Evolutionary conservation across 1,140 invertebrate species (phyloP), one percentile per base, ranked within the genome.

Genomic region (Aporrectodea caliginosa): DNA sequence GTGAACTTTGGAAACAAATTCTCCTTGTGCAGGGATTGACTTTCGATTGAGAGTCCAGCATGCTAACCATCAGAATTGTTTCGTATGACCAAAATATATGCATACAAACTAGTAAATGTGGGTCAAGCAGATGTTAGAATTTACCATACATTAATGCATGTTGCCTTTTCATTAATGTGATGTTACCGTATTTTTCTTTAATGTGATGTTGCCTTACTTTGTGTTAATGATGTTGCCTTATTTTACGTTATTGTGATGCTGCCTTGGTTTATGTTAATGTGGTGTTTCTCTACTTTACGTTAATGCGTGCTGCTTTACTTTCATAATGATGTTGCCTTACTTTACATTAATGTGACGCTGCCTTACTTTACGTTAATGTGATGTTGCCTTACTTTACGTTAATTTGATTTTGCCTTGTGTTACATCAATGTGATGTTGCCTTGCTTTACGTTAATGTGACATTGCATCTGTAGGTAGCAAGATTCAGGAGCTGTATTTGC

Each of bases 401-500:
- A 71, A 22, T 43, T 14, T 12, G 58, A 32, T 58, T 27, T n/a
- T 16, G 16, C 12, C 27, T 58, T 35, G 58, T 31, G 1, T 43
- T 58, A 33, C 68, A 31, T 78, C 16, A 1, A 78, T 32, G 31
- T 75, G 34, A 74, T 33, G 16, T n/a, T n/a, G 32, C 22, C 22
- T 1, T 77, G 27, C 29, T 35, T 22, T 1, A n/a, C 32, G 69
- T 68, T 16, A 29, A 32, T 32, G 16, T n/a, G 2, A 6, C n/a
- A 16, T 33, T 69, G n/a, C 58, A 69, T 30, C 29, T 30, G 58
- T 58, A 90, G 90, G 85, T 78, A 82, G 85, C 74, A 90, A 90
- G 83, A 84, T 98, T 1, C 95, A 98, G 81, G 94, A 97, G 84
- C 89, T 99, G 0, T 95, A 96, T 85, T 91, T 92, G 0, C 94